These are phyloP conservation scores for Pseudachorutes palmiensis DNA, from an alignment of 1,140 invertebrate genomes.

Conservation along the genomic window DNA sequence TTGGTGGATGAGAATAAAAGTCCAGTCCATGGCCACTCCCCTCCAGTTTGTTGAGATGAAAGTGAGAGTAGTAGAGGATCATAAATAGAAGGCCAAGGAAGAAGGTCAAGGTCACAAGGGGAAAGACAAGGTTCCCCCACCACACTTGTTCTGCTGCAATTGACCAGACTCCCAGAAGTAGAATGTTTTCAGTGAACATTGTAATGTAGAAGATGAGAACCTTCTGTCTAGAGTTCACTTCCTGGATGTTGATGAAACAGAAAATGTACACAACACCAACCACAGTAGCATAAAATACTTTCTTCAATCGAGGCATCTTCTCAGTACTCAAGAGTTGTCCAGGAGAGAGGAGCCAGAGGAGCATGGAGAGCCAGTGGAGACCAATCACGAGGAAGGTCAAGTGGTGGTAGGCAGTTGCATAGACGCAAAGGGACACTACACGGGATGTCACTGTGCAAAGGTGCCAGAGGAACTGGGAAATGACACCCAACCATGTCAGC, in stretches of 20 bases:
- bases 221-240: conserved; percentile 67
- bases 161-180: conserved; percentile 62
- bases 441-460: conserved; percentile 75
- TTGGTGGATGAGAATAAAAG: too few relatives aligned
- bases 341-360: conserved; percentile 75
- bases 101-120: conserved; percentile 58
- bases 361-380: conserved; percentile 74
- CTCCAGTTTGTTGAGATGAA: conserved; percentile 50
- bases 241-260: conserved; percentile 80
- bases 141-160: conserved; percentile 47
- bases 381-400: conserved; percentile 73
- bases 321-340: conserved; percentile 75
- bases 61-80: conserved; percentile 68
- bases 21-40: too few relatives aligned
- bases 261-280: conserved; percentile 81
- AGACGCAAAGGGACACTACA: conserved; percentile 70
- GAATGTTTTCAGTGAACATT: conserved; percentile 78
- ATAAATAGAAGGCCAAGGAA: conserved; percentile 70
- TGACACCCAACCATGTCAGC: conserved; percentile 79
- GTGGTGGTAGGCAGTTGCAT: conserved; percentile 72
- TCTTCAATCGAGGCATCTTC: conserved; percentile 56
- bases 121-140: conserved; percentile 46
- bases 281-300: conserved; percentile 59
- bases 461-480: conserved; percentile 66
- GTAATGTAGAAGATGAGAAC: conserved; percentile 83